Conservation (phyloP, 2,113 vertebrate species). For the Naja naja region DNA sequence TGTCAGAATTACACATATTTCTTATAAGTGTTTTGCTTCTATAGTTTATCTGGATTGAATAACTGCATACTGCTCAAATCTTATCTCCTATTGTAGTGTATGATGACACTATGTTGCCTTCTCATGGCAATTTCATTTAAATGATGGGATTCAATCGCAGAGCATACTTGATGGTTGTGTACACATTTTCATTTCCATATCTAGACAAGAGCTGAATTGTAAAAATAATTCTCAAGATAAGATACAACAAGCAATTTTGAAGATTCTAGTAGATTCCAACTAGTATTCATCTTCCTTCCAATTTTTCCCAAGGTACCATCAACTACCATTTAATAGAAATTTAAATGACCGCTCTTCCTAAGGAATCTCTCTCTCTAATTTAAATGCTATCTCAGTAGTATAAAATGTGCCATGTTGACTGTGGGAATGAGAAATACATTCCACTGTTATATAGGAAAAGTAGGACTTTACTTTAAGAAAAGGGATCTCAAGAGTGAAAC, state of each 20-base stretch:
- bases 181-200: background rate
- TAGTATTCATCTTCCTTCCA: background rate
- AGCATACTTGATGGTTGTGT: background rate
- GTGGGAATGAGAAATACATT: background rate
- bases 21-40: background rate
- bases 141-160: background rate
- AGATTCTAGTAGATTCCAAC: background rate
- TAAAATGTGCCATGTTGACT: background rate
- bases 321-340: background rate
- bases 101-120: background rate
- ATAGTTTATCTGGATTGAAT: background rate
- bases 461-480: background rate
- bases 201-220: background rate
- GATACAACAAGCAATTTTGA: background rate
- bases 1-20: background rate
- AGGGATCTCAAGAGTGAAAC: background rate
- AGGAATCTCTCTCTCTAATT: background rate
- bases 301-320: background rate
- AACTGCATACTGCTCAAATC: background rate
- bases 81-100: background rate
- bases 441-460: background rate
- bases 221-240: background rate
- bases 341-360: background rate
- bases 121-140: background rate
- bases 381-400: background rate